Conservation (phyloP, 2,113 vertebrate genomes). For the Semicossyphus pulcher region DNA sequence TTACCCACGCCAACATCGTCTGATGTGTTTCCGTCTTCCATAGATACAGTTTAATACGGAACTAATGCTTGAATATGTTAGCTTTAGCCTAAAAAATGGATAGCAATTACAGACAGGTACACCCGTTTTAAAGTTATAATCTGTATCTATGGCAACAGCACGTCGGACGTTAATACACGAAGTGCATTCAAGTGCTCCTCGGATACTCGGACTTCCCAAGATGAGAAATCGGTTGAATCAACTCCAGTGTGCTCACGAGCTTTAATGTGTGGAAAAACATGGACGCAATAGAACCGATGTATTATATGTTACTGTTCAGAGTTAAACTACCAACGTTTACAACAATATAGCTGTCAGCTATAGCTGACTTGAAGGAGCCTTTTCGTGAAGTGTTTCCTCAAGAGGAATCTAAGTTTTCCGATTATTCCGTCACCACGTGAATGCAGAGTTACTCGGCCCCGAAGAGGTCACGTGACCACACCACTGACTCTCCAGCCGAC, state of each 20-base stretch:
- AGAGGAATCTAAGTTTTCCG: background rate
- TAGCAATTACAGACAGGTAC: background rate
- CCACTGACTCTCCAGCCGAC: background rate
- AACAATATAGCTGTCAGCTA: too few species aligned
- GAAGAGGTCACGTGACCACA: slow-evolving; percentile 52
- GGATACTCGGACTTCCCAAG: background rate
- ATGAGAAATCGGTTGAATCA: background rate
- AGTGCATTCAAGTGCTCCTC: background rate
- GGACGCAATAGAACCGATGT: background rate
- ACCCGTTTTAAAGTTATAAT: background rate
- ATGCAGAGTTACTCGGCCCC: background rate
- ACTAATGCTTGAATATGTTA: too few species aligned
- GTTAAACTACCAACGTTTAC: too few species aligned
- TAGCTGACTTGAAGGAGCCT: too few species aligned
- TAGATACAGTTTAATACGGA: too few species aligned
- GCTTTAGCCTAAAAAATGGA: background rate
- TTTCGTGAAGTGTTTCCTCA: too few species aligned
- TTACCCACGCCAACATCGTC: too few species aligned
- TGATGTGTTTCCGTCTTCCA: too few species aligned
- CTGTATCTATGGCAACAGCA: slow-evolving; percentile 48
- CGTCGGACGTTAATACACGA: background rate
- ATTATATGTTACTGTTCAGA: too few species aligned
- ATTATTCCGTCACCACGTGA: background rate
- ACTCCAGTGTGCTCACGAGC: background rate
- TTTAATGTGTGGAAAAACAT: background rate